Base-by-base conservation (phyloP, 1,140 invertebrate species). In the Pachyrhynchus sulphureomaculatus region DNA sequence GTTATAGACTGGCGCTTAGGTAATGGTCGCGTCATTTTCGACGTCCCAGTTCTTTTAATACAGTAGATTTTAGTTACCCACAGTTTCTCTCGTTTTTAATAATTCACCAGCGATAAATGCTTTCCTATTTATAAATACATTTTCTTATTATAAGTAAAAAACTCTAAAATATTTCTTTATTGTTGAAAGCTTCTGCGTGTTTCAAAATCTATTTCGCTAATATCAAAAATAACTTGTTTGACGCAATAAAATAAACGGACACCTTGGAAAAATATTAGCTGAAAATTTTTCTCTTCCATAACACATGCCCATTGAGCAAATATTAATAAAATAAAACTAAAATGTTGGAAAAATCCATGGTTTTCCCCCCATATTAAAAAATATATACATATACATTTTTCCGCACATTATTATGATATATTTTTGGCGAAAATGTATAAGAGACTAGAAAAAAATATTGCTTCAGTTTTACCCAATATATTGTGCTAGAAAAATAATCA, bases 361-460 rank as follows among this genome's bases (percentile, higher is more conserved):
- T 18, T n/a, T 15, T 17, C 37, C 34, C 10, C 34, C 4, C 12
- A n/a, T n/a, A 15, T 36, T 12, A 3, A 4, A 12, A 36, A 36
- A 36, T 5, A 5, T 36, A 32, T 6, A 32, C 5, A 32, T 32
- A 36, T 36, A 36, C 13, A 36, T 36, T 36, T 36, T 36, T 36
- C 4, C 34, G 34, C 34, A 12, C 37, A 18, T 15, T 15, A 26
- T 26, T 26, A 26, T 41, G 4, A 41, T 17, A 13, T 15, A 41
- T 15, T 17, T 9, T 18, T 18, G 15, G 37, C 37, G 17, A 18
- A 41, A 41, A 41, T 41, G 17, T 41, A 41, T 4, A 18, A 41
- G 4, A 41, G 37, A 41, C 37, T 41, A 41, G 37, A 41, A 15
- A 41, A n/a, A 17, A 17, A 41, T 41, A 41, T 41, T 41, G 37